Evolutionary conservation across 2,113 vertebrate genomes (phyloP).

Genomic region (Sander vitreus): DNA sequence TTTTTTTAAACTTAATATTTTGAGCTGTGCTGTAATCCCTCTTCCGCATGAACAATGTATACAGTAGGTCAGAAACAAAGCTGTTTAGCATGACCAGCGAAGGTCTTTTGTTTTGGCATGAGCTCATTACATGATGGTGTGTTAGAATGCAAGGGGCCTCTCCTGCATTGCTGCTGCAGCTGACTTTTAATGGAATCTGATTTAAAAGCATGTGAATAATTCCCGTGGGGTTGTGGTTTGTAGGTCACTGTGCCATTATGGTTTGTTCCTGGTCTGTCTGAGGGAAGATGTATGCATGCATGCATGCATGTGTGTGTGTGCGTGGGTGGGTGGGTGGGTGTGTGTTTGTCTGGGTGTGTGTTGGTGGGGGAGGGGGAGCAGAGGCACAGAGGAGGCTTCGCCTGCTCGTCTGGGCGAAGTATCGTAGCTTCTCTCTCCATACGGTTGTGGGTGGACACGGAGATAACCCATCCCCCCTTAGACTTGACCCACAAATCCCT

Average conservation of each 20-base stretch:
- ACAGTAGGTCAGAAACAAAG: constrained; percentile 20
- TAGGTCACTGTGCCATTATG: constrained; percentile 81
- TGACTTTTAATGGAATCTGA: constrained; percentile 73
- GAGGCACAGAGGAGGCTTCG: constrained; percentile 7
- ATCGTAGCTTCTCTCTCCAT: constrained; percentile 13
- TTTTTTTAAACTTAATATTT: background rate
- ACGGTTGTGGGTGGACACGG: constrained; percentile 50
- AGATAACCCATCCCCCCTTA: constrained; percentile 5
- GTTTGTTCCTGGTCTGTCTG: constrained; percentile 69
- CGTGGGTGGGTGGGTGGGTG: no score
- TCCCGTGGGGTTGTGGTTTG: constrained; percentile 72
- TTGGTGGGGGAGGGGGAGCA: constrained; percentile 37
- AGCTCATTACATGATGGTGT: constrained; percentile 51
- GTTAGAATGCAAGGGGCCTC: constrained; percentile 18
- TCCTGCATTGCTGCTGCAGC: constrained; percentile 22
- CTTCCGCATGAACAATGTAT: background rate
- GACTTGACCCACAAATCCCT: constrained; percentile 75
- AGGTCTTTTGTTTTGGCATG: constrained; percentile 41
- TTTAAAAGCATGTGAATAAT: constrained; percentile 75
- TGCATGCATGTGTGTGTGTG: constrained; percentile 15
- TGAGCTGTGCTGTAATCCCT: background rate
- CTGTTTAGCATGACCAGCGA: constrained; percentile 15
- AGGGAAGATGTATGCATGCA: constrained; percentile 38
- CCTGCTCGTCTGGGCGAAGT: constrained; percentile 48
- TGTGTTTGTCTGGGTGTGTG: background rate